Base-by-base conservation (phyloP, 2,797 vertebrate species). In the Echiichthys vipera region DNA sequence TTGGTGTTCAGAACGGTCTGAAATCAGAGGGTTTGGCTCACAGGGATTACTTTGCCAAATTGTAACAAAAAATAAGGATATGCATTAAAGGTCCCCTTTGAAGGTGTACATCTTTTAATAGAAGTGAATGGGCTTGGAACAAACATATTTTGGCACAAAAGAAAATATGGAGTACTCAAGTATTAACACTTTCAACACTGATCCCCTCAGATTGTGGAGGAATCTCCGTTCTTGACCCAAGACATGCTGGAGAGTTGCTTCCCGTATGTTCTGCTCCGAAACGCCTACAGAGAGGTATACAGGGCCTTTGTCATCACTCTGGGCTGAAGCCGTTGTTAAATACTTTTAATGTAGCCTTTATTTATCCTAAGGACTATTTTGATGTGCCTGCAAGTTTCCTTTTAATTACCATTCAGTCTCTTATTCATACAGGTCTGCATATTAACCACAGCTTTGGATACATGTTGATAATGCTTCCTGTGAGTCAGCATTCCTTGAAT, bases 161-260 rank as follows among this genome's bases (percentile, higher is more conserved):
- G 2, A 45, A 54, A 34, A n/a, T 9, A 34, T 13, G 2, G 14
- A 24, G 1, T 7, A 10, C 5, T 55, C 3, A 18, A 49, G 6
- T 40, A 25, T 55, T 51, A 65, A 65, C 25, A 20, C 27, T 57
- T 58, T 43, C 1, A 45, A 63, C 9, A 5, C 20, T 61, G 47
- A 36, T 57, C 81, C 24, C 0, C 25, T 61, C 55, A 99, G 97
- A 95, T 98, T 3, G 96, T 98, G 84, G 95, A 98, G 12, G 94
- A 96, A 66, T 98, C 97, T 7, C 93, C 96, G 0, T 98, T 96
- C 90, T 90, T 99, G 83, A 98, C 94, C 18, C 92, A 96, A 80
- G 97, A 98, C 92, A 96, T 98, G 95, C 88, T 99, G 93, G 97
- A 99, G 89, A 94, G 88, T 80, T 97, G 96, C 83, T 99, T 98